Conservation (phyloP, 2,113 vertebrate genomes). For the Tyrannus savana region DNA sequence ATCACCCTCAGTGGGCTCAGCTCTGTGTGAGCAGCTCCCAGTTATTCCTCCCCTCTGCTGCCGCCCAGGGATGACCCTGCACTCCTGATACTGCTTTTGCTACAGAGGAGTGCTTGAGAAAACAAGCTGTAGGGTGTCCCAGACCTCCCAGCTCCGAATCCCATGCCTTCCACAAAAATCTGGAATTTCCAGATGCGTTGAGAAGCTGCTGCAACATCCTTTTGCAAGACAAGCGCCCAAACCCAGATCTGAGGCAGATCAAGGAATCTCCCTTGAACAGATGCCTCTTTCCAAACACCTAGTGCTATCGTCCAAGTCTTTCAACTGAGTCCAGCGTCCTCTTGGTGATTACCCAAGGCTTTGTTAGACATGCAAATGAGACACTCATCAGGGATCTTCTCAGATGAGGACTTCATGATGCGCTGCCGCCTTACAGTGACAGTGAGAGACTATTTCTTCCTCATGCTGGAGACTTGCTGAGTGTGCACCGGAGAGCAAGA, state of each 20-base stretch:
- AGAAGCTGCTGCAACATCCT: conserved; percentile 23
- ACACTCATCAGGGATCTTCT: conserved; percentile 50
- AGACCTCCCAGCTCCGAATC: background rate
- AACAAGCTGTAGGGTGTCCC: background rate
- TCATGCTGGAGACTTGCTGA: conserved; percentile 22
- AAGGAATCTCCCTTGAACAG: conserved; percentile 16
- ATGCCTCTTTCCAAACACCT: conserved; percentile 54
- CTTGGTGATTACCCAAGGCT: conserved; percentile 60
- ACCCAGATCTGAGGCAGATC: conserved; percentile 39
- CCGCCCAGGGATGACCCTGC: background rate
- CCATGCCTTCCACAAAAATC: conserved; percentile 30
- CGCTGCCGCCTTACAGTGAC: background rate
- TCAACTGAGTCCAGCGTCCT: conserved; percentile 61
- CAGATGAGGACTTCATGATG: conserved; percentile 21
- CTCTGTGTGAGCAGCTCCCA: rapidly evolving
- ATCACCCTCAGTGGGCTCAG: background rate
- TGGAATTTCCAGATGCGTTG: background rate
- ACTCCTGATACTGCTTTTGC: background rate
- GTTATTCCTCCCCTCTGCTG: background rate
- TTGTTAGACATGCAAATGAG: conserved; percentile 65
- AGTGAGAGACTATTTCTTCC: background rate
- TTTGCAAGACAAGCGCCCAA: background rate
- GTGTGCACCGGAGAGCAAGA: background rate
- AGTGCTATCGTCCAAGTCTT: conserved; percentile 55
- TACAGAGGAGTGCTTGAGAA: background rate